Evolutionary conservation across 2,113 vertebrate genomes (phyloP).

Genomic region (Machaerirhynchus nigripectus): DNA sequence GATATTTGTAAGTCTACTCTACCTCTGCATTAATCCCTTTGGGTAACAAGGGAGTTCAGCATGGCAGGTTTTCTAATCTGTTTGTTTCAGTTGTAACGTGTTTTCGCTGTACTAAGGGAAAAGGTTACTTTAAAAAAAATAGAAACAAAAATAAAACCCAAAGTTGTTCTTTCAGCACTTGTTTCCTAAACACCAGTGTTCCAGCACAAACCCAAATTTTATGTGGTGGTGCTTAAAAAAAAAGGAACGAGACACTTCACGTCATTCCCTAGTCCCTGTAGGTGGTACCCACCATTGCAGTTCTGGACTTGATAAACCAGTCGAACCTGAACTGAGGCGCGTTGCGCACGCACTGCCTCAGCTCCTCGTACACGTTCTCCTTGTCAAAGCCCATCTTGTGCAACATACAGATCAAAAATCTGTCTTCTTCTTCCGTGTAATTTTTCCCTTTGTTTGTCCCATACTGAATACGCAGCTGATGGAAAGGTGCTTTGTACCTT

Average conservation of each 20-base stretch:
- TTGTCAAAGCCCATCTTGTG: slow-evolving; percentile 93
- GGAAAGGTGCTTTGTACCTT: slow-evolving; percentile 88
- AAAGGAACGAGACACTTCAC: neutral
- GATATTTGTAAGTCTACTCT: neutral
- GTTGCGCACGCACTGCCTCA: slow-evolving; percentile 87
- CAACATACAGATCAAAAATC: slow-evolving; percentile 89
- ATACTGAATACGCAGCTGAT: slow-evolving; percentile 87
- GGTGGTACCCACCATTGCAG: slow-evolving; percentile 81
- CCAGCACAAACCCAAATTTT: neutral
- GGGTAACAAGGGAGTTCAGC: neutral
- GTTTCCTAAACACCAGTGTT: neutral
- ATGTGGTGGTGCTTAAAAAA: neutral
- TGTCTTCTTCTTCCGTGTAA: slow-evolving; percentile 88
- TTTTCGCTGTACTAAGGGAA: neutral
- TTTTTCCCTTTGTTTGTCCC: slow-evolving; percentile 91
- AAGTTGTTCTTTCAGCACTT: neutral
- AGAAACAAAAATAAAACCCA: neutral
- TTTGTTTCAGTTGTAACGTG: neutral
- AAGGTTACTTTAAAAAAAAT: neutral
- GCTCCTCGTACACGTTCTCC: slow-evolving; percentile 88
- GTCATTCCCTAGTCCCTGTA: accelerated
- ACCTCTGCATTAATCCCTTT: neutral
- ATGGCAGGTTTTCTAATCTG: neutral
- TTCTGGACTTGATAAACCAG: slow-evolving; percentile 92
- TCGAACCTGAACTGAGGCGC: slow-evolving; percentile 89